Percentiles rank a stretch among this genome's conserved stretches.
These are phyloP conservation scores for Harmothoe impar DNA, from an alignment of 2,888 invertebrate species.

Conservation along the genomic window DNA sequence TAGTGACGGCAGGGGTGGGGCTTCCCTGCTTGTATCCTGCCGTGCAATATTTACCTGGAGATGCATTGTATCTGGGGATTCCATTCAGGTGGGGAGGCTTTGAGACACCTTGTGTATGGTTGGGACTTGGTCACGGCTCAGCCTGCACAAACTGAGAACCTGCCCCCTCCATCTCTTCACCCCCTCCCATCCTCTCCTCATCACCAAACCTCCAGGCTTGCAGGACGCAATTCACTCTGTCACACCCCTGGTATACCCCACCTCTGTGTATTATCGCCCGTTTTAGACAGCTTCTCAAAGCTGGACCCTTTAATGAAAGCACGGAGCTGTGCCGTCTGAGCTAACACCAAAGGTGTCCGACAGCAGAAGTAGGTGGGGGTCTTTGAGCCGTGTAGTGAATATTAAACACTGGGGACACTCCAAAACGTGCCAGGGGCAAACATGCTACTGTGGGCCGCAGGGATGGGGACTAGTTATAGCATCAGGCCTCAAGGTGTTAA, in stretches of 20 bases:
- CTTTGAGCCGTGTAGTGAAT: not conserved
- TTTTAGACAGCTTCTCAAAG: constrained; percentile 6
- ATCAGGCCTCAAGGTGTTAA: not conserved
- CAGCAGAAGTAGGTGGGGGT: not conserved
- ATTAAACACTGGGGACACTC: not conserved
- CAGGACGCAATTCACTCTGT: not conserved
- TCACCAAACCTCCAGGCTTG: not conserved
- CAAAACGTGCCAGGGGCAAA: not conserved
- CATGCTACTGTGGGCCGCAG: not conserved
- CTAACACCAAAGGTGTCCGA: constrained; percentile 13
- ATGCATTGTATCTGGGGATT: too few species aligned
- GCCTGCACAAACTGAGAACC: too few species aligned
- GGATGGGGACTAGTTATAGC: not conserved
- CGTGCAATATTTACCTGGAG: too few species aligned
- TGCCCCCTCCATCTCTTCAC: not conserved
- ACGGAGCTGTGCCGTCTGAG: not conserved
- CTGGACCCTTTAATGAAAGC: not conserved
- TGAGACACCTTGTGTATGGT: too few species aligned
- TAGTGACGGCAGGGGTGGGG: too few species aligned
- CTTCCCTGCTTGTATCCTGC: too few species aligned
- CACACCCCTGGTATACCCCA: not conserved
- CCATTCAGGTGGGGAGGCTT: too few species aligned
- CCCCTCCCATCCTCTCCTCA: not conserved
- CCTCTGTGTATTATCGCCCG: not conserved
- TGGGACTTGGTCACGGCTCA: too few species aligned